phyloP scores from a whole-genome alignment of 2,797 vertebrate species.

The Tangara arthus region DNA sequence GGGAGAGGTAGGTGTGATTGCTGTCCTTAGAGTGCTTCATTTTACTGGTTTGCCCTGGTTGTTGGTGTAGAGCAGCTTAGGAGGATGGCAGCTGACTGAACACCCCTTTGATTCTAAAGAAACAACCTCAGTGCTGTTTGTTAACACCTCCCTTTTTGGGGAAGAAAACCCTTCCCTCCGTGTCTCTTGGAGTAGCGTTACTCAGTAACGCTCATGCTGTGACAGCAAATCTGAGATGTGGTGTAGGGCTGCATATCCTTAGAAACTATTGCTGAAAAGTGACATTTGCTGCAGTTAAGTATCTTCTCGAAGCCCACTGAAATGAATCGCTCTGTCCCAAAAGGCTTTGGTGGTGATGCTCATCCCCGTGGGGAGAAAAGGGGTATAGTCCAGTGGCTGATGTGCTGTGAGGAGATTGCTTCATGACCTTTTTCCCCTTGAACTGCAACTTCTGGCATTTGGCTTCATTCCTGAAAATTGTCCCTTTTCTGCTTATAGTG shows the following conservation, averaged over 20 bases:
- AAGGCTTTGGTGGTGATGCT: not conserved
- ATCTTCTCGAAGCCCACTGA: not conserved
- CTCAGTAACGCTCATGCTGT: not conserved
- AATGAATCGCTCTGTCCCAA: not conserved
- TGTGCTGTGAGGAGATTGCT: not conserved
- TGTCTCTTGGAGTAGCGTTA: not conserved
- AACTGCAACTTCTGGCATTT: not conserved
- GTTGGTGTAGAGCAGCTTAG: not conserved
- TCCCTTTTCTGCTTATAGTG: not conserved
- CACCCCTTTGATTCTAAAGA: not conserved
- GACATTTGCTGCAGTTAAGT: not conserved
- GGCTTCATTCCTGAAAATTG: not conserved
- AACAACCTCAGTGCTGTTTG: not conserved
- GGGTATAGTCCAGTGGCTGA: not conserved
- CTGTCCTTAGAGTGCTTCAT: not conserved
- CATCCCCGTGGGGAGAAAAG: fast-evolving
- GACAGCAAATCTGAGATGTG: not conserved
- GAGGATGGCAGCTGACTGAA: not conserved
- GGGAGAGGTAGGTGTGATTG: not conserved
- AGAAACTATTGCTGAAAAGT: not conserved
- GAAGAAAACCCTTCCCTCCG: not conserved
- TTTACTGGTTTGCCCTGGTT: not conserved
- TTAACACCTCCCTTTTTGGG: not conserved
- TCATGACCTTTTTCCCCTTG: not conserved
- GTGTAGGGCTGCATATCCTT: not conserved